Evolutionary conservation across 2,888 invertebrate species (phyloP).

Genomic region (Ecdyonurus torrentis): DNA sequence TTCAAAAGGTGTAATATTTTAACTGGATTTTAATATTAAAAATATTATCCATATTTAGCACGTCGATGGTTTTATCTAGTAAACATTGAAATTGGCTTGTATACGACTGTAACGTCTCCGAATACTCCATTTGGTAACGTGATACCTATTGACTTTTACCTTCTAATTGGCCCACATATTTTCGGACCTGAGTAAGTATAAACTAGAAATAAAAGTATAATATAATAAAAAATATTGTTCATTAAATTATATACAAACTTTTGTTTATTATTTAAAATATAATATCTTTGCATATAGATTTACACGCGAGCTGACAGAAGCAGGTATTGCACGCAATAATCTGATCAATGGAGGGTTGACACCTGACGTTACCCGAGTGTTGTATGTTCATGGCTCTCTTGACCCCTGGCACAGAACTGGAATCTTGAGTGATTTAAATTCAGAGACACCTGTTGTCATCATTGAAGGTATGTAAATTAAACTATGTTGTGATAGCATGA

Average conservation of each 20-base stretch:
- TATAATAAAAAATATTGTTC: not conserved
- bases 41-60: too few species aligned
- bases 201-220: not conserved
- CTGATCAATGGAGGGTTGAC: conserved; percentile 58
- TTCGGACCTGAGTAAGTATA: conserved; percentile 18
- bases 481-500: not conserved
- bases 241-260: not conserved
- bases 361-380: conserved; percentile 50
- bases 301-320: conserved; percentile 38
- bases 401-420: conserved; percentile 82
- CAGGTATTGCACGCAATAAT: conserved; percentile 55
- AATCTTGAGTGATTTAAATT: conserved; percentile 37
- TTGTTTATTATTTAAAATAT: not conserved
- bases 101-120: conserved; percentile 26
- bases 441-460: conserved; percentile 49
- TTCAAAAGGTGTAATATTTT: too few species aligned
- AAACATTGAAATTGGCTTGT: conserved; percentile 33
- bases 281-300: conserved; percentile 28
- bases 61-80: conserved; percentile 31
- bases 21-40: too few species aligned
- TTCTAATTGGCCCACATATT: conserved; percentile 24
- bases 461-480: conserved; percentile 40
- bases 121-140: conserved; percentile 25
- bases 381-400: conserved; percentile 75
- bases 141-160: conserved; percentile 23